Percentiles rank a stretch among this genome's conserved stretches.
phyloP scores from a whole-genome alignment of 2,888 invertebrate genomes.

The Drosophila picticornis region DNA sequence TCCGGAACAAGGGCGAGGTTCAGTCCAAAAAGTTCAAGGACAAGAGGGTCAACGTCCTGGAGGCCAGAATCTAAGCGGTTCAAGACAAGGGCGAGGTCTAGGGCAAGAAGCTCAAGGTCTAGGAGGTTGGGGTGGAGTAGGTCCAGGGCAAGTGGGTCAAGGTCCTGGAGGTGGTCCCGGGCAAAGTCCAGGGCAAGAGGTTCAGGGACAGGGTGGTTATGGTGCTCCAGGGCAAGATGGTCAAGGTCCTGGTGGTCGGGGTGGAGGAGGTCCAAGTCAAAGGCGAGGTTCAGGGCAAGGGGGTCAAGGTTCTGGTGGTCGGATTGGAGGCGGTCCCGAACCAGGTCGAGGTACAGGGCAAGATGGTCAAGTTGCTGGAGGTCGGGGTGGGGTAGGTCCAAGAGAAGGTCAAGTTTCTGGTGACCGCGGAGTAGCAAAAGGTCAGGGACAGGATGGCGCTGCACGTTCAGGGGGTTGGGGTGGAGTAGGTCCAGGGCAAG shows the following conservation, averaged over 20 bases:
- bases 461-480: background rate
- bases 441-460: too few relatives aligned
- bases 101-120: background rate
- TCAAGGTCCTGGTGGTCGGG: too few relatives aligned
- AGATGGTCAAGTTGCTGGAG: background rate
- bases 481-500: background rate
- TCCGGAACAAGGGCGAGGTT: background rate
- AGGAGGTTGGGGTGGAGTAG: background rate
- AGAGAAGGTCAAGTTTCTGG: background rate
- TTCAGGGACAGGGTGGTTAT: slow-evolving; percentile 1
- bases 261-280: background rate
- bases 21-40: background rate
- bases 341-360: background rate
- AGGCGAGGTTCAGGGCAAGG: too few relatives aligned
- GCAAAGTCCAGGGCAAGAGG: background rate
- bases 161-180: background rate
- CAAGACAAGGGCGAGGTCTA: background rate
- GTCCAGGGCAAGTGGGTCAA: background rate
- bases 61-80: background rate
- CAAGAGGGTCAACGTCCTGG: background rate
- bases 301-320: background rate
- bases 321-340: background rate
- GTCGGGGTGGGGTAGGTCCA: background rate
- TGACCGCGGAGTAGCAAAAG: slow-evolving; percentile 1
- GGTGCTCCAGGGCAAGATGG: background rate